A percentile compares a stretch with the other conserved stretches of the same genome.
These are phyloP conservation scores for Eurystomus glaucurus DNA, from an alignment of 2,797 vertebrate genomes.

Conservation along the genomic window DNA sequence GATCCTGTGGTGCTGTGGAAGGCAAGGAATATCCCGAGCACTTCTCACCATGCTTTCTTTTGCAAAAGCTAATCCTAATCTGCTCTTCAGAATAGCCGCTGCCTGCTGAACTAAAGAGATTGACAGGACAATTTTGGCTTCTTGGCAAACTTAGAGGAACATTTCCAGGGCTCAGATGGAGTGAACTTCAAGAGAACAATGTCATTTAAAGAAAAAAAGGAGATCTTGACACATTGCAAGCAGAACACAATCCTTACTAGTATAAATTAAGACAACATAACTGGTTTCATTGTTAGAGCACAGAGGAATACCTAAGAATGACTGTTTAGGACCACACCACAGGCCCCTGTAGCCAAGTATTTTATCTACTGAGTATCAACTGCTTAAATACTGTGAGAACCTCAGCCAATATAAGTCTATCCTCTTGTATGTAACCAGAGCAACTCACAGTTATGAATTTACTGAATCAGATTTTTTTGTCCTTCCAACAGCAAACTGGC, in stretches of 20 bases:
- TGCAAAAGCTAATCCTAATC: not conserved
- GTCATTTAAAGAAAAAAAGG: not conserved
- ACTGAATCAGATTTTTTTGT: not conserved
- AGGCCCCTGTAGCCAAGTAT: not conserved
- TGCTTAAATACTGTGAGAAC: not conserved
- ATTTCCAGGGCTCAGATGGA: not conserved
- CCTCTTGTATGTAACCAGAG: accelerated
- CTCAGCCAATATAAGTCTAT: not conserved
- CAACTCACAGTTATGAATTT: not conserved
- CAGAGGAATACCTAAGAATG: not conserved
- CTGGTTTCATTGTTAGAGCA: not conserved
- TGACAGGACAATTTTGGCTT: not conserved
- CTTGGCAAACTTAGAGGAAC: not conserved
- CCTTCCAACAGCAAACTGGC: not conserved
- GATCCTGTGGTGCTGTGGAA: not conserved
- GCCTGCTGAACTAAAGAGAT: not conserved
- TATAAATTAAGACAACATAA: not conserved
- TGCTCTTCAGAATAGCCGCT: not conserved
- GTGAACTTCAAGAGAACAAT: slow-evolving; percentile 13
- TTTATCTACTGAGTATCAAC: not conserved
- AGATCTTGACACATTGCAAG: not conserved
- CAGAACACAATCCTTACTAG: not conserved
- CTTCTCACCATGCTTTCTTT: not conserved
- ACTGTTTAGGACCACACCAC: not conserved
- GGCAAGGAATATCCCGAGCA: not conserved